These are phyloP conservation scores for Mystacides longicornis DNA, from an alignment of 2,888 invertebrate genomes.

Conservation along the genomic window DNA sequence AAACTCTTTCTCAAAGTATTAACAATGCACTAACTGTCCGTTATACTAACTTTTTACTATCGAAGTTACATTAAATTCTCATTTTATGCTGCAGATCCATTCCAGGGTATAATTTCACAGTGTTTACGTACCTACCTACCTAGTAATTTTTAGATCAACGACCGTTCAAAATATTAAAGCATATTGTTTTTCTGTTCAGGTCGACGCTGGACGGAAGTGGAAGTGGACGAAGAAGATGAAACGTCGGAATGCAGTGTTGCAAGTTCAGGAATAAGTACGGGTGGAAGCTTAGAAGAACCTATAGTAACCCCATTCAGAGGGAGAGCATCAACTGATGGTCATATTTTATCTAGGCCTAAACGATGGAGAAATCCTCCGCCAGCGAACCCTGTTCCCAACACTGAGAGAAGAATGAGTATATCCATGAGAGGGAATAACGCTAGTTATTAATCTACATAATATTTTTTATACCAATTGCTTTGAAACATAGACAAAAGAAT, in stretches of 20 bases:
- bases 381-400: constrained; percentile 37
- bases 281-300: constrained; percentile 37
- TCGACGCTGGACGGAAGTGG: constrained; percentile 56
- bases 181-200: too few relatives aligned
- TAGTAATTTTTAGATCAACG: too few relatives aligned
- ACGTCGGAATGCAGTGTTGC: constrained; percentile 26
- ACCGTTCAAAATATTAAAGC: too few relatives aligned
- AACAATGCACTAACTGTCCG: too few relatives aligned
- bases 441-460: constrained; percentile 30
- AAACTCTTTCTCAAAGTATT: too few relatives aligned
- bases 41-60: too few relatives aligned
- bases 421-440: constrained; percentile 63
- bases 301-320: constrained; percentile 56
- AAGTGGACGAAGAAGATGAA: constrained; percentile 55
- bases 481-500: too few relatives aligned
- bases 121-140: too few relatives aligned
- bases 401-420: constrained; percentile 68
- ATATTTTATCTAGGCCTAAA: constrained; percentile 52
- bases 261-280: constrained; percentile 8
- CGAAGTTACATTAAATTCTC: too few relatives aligned
- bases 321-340: constrained; percentile 69
- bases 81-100: too few relatives aligned
- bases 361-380: constrained; percentile 51
- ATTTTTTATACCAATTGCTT: too few relatives aligned
- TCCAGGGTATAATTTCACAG: too few relatives aligned